These are phyloP conservation scores for Menura novaehollandiae DNA, from an alignment of 2,113 vertebrate species.

Conservation along the genomic window DNA sequence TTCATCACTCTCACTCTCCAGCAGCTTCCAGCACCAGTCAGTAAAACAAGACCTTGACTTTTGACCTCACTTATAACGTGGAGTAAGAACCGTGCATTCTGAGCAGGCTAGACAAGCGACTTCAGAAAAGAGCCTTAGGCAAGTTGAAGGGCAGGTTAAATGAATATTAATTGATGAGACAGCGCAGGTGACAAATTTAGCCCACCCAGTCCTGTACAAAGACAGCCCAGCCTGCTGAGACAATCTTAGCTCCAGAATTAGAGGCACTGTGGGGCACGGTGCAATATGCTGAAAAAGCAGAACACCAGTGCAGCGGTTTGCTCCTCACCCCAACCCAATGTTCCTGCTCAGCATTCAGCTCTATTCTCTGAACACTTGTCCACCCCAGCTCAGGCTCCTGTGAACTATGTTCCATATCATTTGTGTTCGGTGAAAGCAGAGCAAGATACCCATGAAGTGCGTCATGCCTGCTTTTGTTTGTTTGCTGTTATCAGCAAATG, in stretches of 20 bases:
- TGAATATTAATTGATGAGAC: conserved; percentile 17
- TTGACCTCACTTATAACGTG: neutral
- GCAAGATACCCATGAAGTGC: neutral
- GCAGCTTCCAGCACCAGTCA: neutral
- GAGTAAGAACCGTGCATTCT: neutral
- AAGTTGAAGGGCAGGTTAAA: conserved; percentile 55
- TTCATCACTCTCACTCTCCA: neutral
- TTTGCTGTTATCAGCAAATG: neutral
- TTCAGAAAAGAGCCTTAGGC: conserved; percentile 26
- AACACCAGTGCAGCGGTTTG: neutral
- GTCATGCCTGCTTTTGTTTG: neutral
- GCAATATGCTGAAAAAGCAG: neutral
- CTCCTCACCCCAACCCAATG: neutral
- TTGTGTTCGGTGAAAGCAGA: neutral
- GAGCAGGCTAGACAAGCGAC: neutral
- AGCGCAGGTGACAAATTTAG: conserved; percentile 10
- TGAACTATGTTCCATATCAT: neutral
- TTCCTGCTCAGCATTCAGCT: neutral
- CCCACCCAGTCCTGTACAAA: neutral
- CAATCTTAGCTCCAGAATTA: neutral
- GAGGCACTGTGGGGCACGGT: neutral
- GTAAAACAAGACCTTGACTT: neutral
- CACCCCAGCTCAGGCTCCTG: neutral
- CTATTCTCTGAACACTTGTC: neutral
- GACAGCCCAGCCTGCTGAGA: neutral